Conservation (phyloP, 2,888 invertebrate species). For the Corythucha ciliata region DNA sequence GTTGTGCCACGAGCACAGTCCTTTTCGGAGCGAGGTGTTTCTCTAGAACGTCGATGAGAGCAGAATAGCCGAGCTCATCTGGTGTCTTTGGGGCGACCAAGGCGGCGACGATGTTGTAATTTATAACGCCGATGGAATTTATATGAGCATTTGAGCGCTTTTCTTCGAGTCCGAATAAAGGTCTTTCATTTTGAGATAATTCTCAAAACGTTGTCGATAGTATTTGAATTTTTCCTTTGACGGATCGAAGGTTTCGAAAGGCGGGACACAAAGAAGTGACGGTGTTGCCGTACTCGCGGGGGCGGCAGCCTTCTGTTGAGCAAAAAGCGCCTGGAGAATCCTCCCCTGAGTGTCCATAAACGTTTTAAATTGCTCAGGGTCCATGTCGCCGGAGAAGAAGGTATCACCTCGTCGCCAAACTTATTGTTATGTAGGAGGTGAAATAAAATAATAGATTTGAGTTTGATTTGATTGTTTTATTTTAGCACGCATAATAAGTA, state of each 20-base stretch:
- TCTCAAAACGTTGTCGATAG: slow-evolving; percentile 5
- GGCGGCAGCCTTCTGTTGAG: too few species aligned
- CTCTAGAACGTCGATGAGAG: background rate
- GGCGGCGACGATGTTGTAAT: slow-evolving; percentile 1
- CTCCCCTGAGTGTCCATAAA: too few species aligned
- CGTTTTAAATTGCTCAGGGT: too few species aligned
- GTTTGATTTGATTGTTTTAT: too few species aligned
- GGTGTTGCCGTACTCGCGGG: too few species aligned
- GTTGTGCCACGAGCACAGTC: background rate
- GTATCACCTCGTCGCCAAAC: too few species aligned
- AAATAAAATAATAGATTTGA: too few species aligned
- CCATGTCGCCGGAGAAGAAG: too few species aligned
- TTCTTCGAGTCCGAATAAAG: background rate
- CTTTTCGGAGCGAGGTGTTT: background rate
- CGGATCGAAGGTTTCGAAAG: slow-evolving; percentile 2
- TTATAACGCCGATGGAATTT: slow-evolving; percentile 1
- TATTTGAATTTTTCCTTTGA: background rate
- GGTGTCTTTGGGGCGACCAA: background rate
- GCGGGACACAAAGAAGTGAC: too few species aligned
- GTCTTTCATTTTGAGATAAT: slow-evolving; percentile 2
- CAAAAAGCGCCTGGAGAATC: too few species aligned
- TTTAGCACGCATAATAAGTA: too few species aligned
- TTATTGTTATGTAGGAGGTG: too few species aligned
- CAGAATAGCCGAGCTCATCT: background rate
- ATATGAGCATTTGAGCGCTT: background rate